A percentile compares a stretch with the other conserved stretches of the same genome.
Conservation (phyloP, 2,888 invertebrate genomes). For the Bellardia pandia region DNA sequence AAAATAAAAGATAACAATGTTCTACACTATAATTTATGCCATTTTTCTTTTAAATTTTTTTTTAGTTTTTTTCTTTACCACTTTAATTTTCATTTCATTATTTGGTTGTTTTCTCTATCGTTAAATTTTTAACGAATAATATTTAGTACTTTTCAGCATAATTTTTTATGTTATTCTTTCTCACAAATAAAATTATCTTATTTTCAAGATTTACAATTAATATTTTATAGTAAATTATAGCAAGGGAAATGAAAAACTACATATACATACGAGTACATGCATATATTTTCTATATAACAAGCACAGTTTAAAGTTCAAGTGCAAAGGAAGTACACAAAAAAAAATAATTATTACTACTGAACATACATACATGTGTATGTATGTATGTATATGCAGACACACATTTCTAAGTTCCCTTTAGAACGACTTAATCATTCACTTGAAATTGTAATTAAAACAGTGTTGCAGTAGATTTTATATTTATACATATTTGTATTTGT, state of each 20-base stretch:
- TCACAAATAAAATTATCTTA: conserved; percentile 33
- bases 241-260: background rate
- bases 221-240: background rate
- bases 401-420: conserved; percentile 1
- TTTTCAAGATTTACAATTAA: conserved; percentile 35
- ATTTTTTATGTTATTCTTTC: background rate
- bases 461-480: conserved; percentile 30
- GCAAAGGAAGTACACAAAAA: background rate
- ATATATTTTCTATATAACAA: conserved; percentile 19
- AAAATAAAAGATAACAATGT: conserved; percentile 27
- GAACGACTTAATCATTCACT: conserved; percentile 55
- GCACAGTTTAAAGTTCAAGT: conserved; percentile 57
- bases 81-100: conserved; percentile 5
- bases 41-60: background rate
- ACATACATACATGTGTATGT: background rate
- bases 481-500: background rate
- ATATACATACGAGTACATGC: background rate
- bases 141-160: conserved; percentile 8
- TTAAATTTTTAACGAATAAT: background rate
- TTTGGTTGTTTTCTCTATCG: conserved; percentile 12
- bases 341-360: background rate
- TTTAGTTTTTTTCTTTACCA: background rate
- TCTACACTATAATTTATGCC: conserved; percentile 16
- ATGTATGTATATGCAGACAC: background rate
- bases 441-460: conserved; percentile 62